Percentiles rank a stretch among this genome's conserved stretches.
These are phyloP conservation scores for Schlechtendalia chinensis DNA, from an alignment of 1,140 invertebrate species.

Conservation along the genomic window DNA sequence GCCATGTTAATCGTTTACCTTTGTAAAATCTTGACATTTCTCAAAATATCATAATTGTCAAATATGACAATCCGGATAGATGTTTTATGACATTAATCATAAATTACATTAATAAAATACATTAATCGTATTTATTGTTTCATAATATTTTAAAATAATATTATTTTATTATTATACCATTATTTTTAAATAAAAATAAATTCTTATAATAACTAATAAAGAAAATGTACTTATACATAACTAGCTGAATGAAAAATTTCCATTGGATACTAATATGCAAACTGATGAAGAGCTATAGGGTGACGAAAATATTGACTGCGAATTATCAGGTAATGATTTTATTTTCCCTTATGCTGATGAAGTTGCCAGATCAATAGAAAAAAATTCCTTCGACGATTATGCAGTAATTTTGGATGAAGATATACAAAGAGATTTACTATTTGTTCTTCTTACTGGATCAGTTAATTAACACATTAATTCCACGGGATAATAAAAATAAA, in stretches of 20 bases:
- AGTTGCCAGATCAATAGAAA: too few species aligned
- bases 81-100: too few species aligned
- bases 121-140: neutral
- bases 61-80: too few species aligned
- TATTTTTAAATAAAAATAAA: neutral
- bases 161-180: neutral
- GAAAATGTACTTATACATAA: neutral
- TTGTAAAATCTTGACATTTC: too few species aligned
- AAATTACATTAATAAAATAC: too few species aligned
- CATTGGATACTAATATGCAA: conserved; percentile 22
- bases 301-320: too few species aligned
- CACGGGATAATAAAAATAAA: neutral
- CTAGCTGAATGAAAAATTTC: conserved; percentile 13
- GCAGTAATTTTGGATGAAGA: neutral
- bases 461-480: neutral
- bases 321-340: too few species aligned
- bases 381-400: neutral
- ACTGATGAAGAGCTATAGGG: too few species aligned
- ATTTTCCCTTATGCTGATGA: too few species aligned
- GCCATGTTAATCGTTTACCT: too few species aligned
- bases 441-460: too few species aligned
- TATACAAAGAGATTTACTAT: neutral
- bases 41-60: too few species aligned
- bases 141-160: neutral
- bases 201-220: neutral